phyloP scores from a whole-genome alignment of 2,888 invertebrate genomes.

The Ophion slaviceki region DNA sequence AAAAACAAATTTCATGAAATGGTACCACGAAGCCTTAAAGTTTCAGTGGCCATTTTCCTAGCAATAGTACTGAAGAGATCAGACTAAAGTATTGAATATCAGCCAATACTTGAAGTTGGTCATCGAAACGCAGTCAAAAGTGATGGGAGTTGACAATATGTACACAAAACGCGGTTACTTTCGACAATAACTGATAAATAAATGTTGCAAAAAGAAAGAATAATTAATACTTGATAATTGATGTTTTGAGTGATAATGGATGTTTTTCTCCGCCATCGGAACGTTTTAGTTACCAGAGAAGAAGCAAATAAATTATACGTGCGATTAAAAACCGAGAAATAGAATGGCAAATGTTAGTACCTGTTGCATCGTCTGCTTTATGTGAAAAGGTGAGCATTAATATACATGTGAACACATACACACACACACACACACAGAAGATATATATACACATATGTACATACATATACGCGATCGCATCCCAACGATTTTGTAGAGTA shows the following conservation, averaged over 20 bases:
- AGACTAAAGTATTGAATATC: too few relatives aligned
- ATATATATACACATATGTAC: slow-evolving; percentile 19
- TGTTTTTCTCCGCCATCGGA: background rate
- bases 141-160: too few relatives aligned
- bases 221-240: background rate
- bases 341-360: slow-evolving; percentile 72
- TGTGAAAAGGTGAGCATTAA: slow-evolving; percentile 40
- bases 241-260: background rate
- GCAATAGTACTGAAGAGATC: too few relatives aligned
- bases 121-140: too few relatives aligned
- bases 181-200: background rate
- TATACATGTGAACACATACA: slow-evolving; percentile 25
- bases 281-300: slow-evolving; percentile 8
- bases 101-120: too few relatives aligned
- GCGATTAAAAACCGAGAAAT: slow-evolving; percentile 41
- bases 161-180: too few relatives aligned
- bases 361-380: slow-evolving; percentile 72
- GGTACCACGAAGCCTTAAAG: too few relatives aligned
- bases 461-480: slow-evolving; percentile 69
- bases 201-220: background rate
- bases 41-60: too few relatives aligned
- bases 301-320: slow-evolving; percentile 12
- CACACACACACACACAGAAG: slow-evolving; percentile 23
- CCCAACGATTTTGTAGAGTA: slow-evolving; percentile 77
- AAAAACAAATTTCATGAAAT: too few relatives aligned